A percentile compares a stretch with the other conserved stretches of the same genome.
These are phyloP conservation scores for Potamarius usumacintae DNA, from an alignment of 2,113 vertebrate species.

Conservation along the genomic window DNA sequence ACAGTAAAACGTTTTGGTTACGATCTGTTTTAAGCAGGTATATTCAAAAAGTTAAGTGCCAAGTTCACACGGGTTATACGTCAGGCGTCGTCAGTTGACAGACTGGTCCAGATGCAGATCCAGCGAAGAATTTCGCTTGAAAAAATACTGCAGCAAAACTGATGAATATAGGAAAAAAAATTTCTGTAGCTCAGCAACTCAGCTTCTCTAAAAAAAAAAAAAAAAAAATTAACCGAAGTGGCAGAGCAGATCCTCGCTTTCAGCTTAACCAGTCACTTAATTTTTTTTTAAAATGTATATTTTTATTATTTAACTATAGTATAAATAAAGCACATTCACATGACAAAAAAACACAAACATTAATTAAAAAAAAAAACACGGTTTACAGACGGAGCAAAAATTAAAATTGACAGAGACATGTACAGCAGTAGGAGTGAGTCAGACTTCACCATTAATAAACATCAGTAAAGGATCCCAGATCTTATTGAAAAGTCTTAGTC, in stretches of 20 bases:
- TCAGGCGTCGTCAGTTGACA: not conserved
- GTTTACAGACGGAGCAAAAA: too few relatives aligned
- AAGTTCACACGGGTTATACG: not conserved
- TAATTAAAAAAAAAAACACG: too few relatives aligned
- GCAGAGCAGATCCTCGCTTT: not conserved
- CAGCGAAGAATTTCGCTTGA: too few relatives aligned
- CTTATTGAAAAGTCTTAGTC: too few relatives aligned
- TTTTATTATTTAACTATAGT: too few relatives aligned
- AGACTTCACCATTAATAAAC: too few relatives aligned
- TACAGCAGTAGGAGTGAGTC: too few relatives aligned
- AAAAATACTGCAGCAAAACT: not conserved
- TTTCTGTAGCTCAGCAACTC: not conserved
- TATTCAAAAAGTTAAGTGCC: not conserved
- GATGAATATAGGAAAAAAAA: not conserved
- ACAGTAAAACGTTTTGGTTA: not conserved
- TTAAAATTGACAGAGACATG: too few relatives aligned
- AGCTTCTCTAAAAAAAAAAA: not conserved
- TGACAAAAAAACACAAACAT: too few relatives aligned
- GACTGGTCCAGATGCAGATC: not conserved
- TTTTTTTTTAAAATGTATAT: not conserved
- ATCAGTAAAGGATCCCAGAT: too few relatives aligned
- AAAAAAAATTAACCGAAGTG: not conserved
- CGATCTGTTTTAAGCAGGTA: not conserved
- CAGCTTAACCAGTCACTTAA: not conserved
- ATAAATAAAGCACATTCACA: too few relatives aligned